These are phyloP conservation scores for Eupithecia centaureata DNA, from an alignment of 2,888 invertebrate genomes.

Conservation along the genomic window DNA sequence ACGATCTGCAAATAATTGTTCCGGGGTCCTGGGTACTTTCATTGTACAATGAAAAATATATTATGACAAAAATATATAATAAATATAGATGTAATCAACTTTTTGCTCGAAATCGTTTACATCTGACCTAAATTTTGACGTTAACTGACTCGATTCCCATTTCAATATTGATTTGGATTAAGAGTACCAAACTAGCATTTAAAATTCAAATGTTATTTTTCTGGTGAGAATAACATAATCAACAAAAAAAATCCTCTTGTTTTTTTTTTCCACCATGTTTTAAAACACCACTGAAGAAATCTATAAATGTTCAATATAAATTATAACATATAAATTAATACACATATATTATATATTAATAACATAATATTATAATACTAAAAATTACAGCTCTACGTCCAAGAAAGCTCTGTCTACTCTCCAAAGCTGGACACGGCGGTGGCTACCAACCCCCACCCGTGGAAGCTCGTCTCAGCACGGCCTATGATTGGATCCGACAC, in stretches of 20 bases:
- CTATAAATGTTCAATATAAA: background rate
- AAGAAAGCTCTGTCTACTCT: constrained; percentile 79
- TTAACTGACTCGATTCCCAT: background rate
- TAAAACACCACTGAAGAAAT: background rate
- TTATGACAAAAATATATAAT: too few species aligned
- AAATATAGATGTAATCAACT: background rate
- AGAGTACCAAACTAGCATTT: background rate
- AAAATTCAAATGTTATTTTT: background rate
- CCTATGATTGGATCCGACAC: constrained; percentile 70
- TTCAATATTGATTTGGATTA: background rate
- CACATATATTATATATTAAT: too few species aligned
- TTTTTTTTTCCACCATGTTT: too few species aligned
- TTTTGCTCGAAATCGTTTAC: background rate
- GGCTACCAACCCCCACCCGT: constrained; percentile 84
- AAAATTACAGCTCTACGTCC: constrained; percentile 85
- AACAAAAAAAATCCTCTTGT: background rate
- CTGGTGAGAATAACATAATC: background rate
- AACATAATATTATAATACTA: too few species aligned
- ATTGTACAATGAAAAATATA: too few species aligned
- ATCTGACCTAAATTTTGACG: background rate
- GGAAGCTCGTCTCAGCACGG: constrained; percentile 88
- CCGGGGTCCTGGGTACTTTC: too few species aligned
- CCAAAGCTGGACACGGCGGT: constrained; percentile 64
- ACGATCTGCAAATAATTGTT: too few species aligned
- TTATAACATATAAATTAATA: too few species aligned